phyloP scores from a whole-genome alignment of 2,888 invertebrate genomes.

The Noctua comes region DNA sequence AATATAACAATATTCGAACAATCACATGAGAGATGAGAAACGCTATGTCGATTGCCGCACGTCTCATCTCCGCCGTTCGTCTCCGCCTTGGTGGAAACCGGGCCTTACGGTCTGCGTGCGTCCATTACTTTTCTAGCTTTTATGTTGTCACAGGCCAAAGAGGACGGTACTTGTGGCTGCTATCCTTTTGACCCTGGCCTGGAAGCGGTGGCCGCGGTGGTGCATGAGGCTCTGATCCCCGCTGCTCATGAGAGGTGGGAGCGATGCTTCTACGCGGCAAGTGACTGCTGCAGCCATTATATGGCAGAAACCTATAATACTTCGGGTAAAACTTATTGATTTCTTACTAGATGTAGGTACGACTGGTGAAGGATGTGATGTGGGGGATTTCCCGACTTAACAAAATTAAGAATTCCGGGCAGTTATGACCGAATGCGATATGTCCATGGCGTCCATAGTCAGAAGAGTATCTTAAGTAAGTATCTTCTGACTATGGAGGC shows the following conservation, averaged over 20 bases:
- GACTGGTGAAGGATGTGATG: background rate
- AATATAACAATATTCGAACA: background rate
- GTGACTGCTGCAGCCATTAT: slow-evolving; percentile 83
- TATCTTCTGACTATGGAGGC: too few species aligned
- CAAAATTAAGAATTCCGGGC: background rate
- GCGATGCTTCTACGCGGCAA: slow-evolving; percentile 83
- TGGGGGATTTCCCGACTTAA: background rate
- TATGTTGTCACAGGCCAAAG: slow-evolving; percentile 75
- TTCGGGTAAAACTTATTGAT: slow-evolving; percentile 61
- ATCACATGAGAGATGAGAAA: background rate
- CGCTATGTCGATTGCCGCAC: background rate
- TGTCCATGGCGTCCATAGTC: background rate
- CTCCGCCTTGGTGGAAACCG: background rate
- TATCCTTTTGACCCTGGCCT: slow-evolving; percentile 86
- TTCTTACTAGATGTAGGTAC: background rate
- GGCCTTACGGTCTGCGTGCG: background rate
- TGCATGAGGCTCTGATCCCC: slow-evolving; percentile 79
- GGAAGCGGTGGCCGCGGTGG: slow-evolving; percentile 78
- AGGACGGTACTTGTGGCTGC: slow-evolving; percentile 85
- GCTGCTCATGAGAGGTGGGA: slow-evolving; percentile 85
- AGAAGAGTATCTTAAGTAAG: too few species aligned
- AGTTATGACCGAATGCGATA: background rate
- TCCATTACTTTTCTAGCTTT: background rate
- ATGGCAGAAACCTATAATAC: slow-evolving; percentile 71
- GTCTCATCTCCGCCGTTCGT: background rate